Conservation (phyloP, 1,140 invertebrate genomes). For the Neodiprion virginianus region DNA sequence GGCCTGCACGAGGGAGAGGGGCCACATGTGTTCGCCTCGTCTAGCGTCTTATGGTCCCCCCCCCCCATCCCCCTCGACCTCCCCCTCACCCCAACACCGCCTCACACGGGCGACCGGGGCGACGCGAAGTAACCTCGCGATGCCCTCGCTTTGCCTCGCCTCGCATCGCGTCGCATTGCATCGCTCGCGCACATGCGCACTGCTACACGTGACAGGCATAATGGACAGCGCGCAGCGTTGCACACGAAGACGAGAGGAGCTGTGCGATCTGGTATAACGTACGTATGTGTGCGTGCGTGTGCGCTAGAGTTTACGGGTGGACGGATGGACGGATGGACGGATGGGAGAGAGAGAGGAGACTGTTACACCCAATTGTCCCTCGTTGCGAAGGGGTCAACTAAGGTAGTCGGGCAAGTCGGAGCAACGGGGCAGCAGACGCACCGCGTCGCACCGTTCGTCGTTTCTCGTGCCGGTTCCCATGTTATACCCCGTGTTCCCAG, state of each 20-base stretch:
- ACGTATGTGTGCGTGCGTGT: conserved; percentile 17
- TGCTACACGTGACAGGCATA: conserved; percentile 1
- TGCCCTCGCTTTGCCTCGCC: neutral
- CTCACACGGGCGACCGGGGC: neutral
- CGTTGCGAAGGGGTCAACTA: conserved; percentile 60
- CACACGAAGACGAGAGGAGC: conserved; percentile 18
- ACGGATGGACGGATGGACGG: conserved; percentile 52
- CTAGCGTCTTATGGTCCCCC: neutral
- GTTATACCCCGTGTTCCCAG: neutral
- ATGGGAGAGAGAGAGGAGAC: conserved; percentile 50
- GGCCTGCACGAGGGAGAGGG: conserved; percentile 12
- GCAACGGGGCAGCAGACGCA: neutral
- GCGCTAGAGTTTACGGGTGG: conserved; percentile 25
- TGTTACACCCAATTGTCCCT: conserved; percentile 63
- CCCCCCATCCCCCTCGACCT: neutral
- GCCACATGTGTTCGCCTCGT: conserved; percentile 3
- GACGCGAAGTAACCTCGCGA: neutral
- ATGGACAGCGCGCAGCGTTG: neutral
- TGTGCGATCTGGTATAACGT: neutral
- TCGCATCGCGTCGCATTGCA: neutral
- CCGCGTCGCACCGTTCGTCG: too few species aligned
- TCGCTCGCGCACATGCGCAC: neutral
- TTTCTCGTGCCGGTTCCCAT: too few species aligned
- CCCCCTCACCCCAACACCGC: neutral
- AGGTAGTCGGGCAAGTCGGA: conserved; percentile 45